Evolutionary conservation across 2,888 invertebrate species (phyloP).

Genomic region (Heteropelma amictum): DNA sequence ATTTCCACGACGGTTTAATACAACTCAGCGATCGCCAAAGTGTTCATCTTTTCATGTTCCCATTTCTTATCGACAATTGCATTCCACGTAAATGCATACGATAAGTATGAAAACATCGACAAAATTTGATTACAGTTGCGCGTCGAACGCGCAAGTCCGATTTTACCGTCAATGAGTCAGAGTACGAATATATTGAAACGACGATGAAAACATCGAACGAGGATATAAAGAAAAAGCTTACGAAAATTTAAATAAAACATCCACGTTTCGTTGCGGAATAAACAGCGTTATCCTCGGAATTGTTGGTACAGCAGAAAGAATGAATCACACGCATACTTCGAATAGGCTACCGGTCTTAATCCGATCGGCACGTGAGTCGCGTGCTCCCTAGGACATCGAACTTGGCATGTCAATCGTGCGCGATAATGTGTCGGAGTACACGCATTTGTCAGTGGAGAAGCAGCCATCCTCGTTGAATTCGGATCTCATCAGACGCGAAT

Average conservation of each 20-base stretch:
- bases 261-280: neutral
- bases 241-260: conserved; percentile 9
- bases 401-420: conserved; percentile 46
- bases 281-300: conserved; percentile 10
- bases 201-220: no score
- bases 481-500: conserved; percentile 26
- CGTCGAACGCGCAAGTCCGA: no score
- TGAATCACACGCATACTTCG: conserved; percentile 34
- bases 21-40: no score
- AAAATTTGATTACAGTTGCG: no score
- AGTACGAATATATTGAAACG: conserved; percentile 2
- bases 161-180: no score
- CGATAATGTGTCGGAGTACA: conserved; percentile 2
- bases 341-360: conserved; percentile 34
- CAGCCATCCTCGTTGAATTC: conserved; percentile 38
- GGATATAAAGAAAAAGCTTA: neutral
- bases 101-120: no score
- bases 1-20: no score
- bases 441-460: conserved; percentile 5
- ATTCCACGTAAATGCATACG: no score
- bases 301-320: conserved; percentile 33
- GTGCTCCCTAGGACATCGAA: conserved; percentile 49
- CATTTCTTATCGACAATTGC: no score
- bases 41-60: no score
- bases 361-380: conserved; percentile 50